Conservation (phyloP, 2,113 vertebrate species). For the Platanista minor region DNA sequence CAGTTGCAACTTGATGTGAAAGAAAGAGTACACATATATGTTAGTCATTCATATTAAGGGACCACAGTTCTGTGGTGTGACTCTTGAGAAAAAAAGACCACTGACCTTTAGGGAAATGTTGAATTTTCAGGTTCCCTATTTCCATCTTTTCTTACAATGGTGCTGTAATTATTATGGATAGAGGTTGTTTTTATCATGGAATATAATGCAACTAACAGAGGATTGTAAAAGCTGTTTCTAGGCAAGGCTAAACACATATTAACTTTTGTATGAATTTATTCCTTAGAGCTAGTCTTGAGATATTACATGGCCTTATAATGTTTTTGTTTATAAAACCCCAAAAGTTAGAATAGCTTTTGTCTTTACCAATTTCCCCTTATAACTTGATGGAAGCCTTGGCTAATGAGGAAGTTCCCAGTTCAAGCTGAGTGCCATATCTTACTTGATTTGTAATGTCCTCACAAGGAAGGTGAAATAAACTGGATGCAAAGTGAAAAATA, state of each 20-base stretch:
- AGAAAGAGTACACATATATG: not conserved
- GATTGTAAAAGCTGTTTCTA: not conserved
- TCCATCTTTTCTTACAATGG: not conserved
- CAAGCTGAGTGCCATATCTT: not conserved
- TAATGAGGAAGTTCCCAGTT: not conserved
- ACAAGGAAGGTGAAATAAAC: not conserved
- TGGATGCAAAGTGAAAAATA: not conserved
- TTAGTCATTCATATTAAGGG: not conserved
- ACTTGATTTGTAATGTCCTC: not conserved
- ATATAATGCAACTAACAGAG: not conserved
- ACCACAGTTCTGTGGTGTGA: not conserved
- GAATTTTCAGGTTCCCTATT: not conserved
- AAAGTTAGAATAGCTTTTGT: not conserved
- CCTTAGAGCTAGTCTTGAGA: not conserved
- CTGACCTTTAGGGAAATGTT: not conserved
- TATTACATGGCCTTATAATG: not conserved
- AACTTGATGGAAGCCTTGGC: not conserved
- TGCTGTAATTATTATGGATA: not conserved
- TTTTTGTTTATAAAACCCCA: not conserved
- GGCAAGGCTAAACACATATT: not conserved
- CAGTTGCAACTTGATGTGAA: not conserved
- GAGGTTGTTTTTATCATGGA: not conserved
- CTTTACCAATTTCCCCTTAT: not conserved
- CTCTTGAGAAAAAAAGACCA: not conserved
- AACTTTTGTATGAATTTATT: not conserved